phyloP scores from a whole-genome alignment of 2,797 vertebrate species.

The Oryzias dopingdopingensis region DNA sequence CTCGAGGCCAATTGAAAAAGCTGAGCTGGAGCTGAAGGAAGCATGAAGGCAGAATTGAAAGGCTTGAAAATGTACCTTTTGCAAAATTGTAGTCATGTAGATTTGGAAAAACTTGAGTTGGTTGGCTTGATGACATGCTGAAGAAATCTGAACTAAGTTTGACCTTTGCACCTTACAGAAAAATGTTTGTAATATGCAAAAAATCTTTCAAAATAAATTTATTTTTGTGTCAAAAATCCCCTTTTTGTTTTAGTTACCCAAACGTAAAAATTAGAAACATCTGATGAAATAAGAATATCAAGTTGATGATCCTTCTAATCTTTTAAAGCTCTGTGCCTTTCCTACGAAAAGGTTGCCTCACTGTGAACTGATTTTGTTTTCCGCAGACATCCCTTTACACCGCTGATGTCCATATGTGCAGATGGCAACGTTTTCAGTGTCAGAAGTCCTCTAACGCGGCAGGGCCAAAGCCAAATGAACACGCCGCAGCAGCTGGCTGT shows the following conservation, averaged over 20 bases:
- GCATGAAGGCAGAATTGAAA: constrained; percentile 19
- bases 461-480: constrained; percentile 47
- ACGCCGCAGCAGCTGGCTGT: constrained; percentile 61
- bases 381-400: constrained; percentile 37
- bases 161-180: constrained; percentile 7
- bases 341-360: background rate
- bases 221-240: too few relatives aligned
- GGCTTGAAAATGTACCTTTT: constrained; percentile 23
- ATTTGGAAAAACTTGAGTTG: constrained; percentile 16
- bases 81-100: constrained; percentile 7
- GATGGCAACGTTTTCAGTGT: constrained; percentile 53
- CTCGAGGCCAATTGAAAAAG: constrained; percentile 33
- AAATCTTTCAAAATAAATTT: too few relatives aligned
- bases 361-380: constrained; percentile 8
- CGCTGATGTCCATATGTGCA: constrained; percentile 50
- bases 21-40: constrained; percentile 21
- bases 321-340: constrained; percentile 2
- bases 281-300: constrained; percentile 5
- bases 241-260: too few relatives aligned
- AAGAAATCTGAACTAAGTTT: constrained; percentile 30
- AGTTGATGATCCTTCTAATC: constrained; percentile 9
- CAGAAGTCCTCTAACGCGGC: constrained; percentile 48
- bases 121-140: constrained; percentile 14
- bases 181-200: too few relatives aligned
- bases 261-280: constrained; percentile 5